Conservation (phyloP, 2,888 invertebrate species). For the Aethes cnicana region DNA sequence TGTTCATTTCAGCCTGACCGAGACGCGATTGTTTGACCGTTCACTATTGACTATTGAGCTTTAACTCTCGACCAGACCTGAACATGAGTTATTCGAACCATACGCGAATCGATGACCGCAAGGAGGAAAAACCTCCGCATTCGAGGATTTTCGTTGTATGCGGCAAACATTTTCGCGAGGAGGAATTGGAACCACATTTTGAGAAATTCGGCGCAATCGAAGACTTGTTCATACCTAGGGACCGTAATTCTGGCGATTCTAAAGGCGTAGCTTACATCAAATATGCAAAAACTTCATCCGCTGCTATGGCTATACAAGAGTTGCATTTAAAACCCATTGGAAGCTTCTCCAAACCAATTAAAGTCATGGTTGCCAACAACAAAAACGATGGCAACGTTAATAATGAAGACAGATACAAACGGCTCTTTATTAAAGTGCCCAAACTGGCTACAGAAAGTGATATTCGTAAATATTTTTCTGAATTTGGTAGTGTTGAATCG, state of each 20-base stretch:
- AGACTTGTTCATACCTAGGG: slow-evolving; percentile 94
- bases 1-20: slow-evolving; percentile 25
- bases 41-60: slow-evolving; percentile 23
- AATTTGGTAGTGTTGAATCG: slow-evolving; percentile 92
- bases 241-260: slow-evolving; percentile 90
- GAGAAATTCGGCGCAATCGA: slow-evolving; percentile 91
- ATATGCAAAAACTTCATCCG: slow-evolving; percentile 94
- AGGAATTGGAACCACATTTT: slow-evolving; percentile 90
- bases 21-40: slow-evolving; percentile 23
- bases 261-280: slow-evolving; percentile 97
- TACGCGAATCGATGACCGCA: slow-evolving; percentile 50
- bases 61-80: slow-evolving; percentile 14
- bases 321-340: slow-evolving; percentile 90
- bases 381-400: slow-evolving; percentile 55
- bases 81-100: slow-evolving; percentile 12
- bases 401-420: slow-evolving; percentile 73
- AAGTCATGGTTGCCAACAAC: slow-evolving; percentile 93
- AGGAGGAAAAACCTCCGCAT: slow-evolving; percentile 88
- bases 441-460: slow-evolving; percentile 90
- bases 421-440: slow-evolving; percentile 93
- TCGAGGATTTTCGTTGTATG: slow-evolving; percentile 95
- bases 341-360: slow-evolving; percentile 89
- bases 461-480: slow-evolving; percentile 89
- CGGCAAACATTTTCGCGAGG: slow-evolving; percentile 86
- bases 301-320: slow-evolving; percentile 93